A percentile compares a stretch with the other conserved stretches of the same genome.
phyloP scores from a whole-genome alignment of 2,888 invertebrate species.

The Catocala nupta region DNA sequence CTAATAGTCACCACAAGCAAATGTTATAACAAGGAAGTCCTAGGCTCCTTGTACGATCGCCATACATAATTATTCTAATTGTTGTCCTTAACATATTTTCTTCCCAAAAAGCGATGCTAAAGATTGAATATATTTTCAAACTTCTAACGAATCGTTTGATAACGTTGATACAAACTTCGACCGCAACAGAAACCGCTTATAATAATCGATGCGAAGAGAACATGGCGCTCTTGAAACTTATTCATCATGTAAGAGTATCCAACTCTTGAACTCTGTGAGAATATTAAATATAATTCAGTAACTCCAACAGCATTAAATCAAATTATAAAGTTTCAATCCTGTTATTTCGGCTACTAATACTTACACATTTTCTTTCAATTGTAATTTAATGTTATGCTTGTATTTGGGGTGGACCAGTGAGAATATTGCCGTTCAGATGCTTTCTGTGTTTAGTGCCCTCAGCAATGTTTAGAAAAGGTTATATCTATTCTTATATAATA shows the following conservation, averaged over 20 bases:
- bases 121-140: neutral
- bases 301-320: conserved; percentile 35
- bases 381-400: neutral
- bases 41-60: too few species aligned
- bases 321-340: conserved; percentile 30
- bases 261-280: conserved; percentile 12
- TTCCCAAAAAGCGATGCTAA: neutral
- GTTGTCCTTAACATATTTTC: neutral
- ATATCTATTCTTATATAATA: too few species aligned
- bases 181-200: neutral
- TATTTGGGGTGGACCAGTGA: neutral
- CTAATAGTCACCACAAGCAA: too few species aligned
- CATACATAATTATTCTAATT: neutral
- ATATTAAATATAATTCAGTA: conserved; percentile 28
- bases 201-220: neutral
- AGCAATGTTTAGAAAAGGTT: too few species aligned
- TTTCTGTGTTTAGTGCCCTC: too few species aligned
- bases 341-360: conserved; percentile 32
- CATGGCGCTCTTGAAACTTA: neutral
- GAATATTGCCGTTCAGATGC: too few species aligned
- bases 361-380: conserved; percentile 15
- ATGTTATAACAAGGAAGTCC: too few species aligned
- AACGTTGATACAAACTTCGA: neutral
- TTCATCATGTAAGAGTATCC: conserved; percentile 6
- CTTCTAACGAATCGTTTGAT: neutral